Conservation (phyloP, 2,797 vertebrate genomes). For the Vespertilio murinus region DNA sequence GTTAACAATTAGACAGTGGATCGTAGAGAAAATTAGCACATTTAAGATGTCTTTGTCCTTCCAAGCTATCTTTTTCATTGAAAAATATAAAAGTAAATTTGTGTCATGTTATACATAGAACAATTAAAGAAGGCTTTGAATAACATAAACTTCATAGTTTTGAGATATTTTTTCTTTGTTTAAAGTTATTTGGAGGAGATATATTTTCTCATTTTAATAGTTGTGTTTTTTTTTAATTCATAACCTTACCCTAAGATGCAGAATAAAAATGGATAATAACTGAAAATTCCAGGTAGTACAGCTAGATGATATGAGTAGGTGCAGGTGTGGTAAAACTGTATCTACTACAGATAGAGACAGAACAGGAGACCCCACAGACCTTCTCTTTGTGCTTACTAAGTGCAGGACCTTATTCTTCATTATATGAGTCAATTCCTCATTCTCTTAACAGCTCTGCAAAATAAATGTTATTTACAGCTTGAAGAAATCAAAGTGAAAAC, state of each 20-base stretch:
- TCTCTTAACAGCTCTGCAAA: background rate
- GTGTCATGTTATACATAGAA: background rate
- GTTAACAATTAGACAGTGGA: background rate
- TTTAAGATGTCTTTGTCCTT: background rate
- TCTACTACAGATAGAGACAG: background rate
- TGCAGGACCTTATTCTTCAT: background rate
- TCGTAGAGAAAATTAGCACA: background rate
- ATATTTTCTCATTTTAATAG: background rate
- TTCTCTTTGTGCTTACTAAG: background rate
- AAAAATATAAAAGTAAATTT: background rate
- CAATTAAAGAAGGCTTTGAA: background rate
- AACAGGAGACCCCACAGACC: accelerated
- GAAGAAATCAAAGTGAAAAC: background rate
- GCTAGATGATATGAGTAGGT: background rate
- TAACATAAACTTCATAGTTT: background rate
- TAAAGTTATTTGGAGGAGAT: background rate
- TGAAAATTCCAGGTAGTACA: background rate
- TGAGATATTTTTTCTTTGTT: background rate
- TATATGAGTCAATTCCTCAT: background rate
- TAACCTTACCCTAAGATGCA: background rate
- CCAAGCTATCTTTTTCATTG: background rate
- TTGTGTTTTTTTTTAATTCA: background rate
- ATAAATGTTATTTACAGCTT: background rate
- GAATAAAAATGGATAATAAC: background rate
- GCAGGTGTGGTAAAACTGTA: background rate